phyloP scores from a whole-genome alignment of 2,888 invertebrate genomes.

The Tetragnatha montana region DNA sequence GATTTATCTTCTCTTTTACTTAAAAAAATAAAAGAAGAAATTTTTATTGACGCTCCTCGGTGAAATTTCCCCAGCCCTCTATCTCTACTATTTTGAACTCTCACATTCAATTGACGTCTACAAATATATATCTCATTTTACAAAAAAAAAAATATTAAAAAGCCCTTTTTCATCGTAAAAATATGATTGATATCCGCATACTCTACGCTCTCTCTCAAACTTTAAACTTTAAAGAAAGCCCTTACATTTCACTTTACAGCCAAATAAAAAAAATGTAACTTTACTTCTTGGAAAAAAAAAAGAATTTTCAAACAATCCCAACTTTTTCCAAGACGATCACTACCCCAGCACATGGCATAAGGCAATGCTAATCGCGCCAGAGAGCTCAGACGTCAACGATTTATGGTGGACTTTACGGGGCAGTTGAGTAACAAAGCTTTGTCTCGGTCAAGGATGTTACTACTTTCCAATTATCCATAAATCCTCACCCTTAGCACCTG shows the following conservation, averaged over 20 bases:
- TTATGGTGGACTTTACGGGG: conserved; percentile 43
- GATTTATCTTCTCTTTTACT: no score
- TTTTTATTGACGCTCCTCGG: no score
- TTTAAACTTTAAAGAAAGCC: neutral
- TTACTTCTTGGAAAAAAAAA: neutral
- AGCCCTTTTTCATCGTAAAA: no score
- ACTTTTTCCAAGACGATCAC: neutral
- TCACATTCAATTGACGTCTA: no score
- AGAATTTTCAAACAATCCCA: neutral
- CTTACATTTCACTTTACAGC: neutral
- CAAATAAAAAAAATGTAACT: neutral
- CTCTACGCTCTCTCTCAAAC: no score
- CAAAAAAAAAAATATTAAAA: no score
- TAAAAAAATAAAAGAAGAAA: no score
- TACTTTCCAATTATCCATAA: conserved; percentile 47
- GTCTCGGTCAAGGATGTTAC: conserved; percentile 26
- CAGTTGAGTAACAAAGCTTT: conserved; percentile 44
- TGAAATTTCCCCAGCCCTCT: no score
- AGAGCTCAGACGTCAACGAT: neutral
- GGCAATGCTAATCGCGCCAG: conserved; percentile 17
- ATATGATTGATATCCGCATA: no score
- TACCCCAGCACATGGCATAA: neutral
- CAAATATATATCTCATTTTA: no score
- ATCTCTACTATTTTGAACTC: no score
- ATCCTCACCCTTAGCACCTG: conserved; percentile 43